Conservation (phyloP, 2,113 vertebrate species). For the Micromys minutus region DNA sequence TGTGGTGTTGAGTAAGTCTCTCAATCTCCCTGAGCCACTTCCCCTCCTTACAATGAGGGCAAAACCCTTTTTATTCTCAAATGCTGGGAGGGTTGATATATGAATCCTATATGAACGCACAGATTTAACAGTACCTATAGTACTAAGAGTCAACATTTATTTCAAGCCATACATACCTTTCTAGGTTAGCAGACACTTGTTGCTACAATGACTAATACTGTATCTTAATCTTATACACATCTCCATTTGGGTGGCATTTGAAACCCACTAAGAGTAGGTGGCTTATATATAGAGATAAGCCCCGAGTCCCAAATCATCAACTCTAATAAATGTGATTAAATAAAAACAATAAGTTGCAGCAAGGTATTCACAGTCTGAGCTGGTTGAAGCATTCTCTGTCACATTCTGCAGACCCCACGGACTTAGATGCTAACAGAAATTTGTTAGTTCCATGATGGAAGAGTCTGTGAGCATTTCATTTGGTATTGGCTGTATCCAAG, state of each 20-base stretch:
- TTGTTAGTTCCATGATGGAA: not conserved
- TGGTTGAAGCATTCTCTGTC: constrained; percentile 15
- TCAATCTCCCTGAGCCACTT: not conserved
- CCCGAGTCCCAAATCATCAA: not conserved
- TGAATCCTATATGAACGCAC: not conserved
- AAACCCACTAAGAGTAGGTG: not conserved
- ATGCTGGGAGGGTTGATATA: not conserved
- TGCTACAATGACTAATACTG: not conserved
- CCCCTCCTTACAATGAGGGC: not conserved
- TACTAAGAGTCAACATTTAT: not conserved
- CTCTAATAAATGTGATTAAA: not conserved
- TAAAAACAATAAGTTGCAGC: not conserved
- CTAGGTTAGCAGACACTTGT: constrained; percentile 22
- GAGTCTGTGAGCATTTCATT: not conserved
- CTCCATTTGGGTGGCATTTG: not conserved
- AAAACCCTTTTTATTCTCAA: not conserved
- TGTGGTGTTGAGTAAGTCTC: not conserved
- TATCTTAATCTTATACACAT: not conserved
- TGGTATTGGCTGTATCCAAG: not conserved
- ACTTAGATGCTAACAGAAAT: constrained; percentile 13
- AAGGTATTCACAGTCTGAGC: constrained; percentile 2
- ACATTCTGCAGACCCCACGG: not conserved
- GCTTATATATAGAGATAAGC: not conserved
- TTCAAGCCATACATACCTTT: not conserved
- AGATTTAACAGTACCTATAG: not conserved